Evolutionary conservation across 2,888 invertebrate species (phyloP).

Genomic region (Eristalinus aeneus): DNA sequence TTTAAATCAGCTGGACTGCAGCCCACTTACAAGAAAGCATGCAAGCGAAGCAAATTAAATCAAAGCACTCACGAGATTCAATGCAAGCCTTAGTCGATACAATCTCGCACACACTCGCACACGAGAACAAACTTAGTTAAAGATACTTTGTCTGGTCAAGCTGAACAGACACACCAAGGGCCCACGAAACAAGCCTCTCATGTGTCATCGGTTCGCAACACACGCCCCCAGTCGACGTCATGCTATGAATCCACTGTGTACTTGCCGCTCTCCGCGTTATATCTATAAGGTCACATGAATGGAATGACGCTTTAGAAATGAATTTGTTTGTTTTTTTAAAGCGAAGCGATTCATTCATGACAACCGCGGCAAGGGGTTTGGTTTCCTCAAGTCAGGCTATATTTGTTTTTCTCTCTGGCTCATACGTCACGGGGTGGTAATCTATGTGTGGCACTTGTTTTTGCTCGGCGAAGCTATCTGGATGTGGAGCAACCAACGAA

Average conservation of each 20-base stretch:
- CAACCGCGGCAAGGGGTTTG: neutral
- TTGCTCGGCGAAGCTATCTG: neutral
- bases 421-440: neutral
- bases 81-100: neutral
- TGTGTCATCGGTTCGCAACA: neutral
- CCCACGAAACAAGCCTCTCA: neutral
- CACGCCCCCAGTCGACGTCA: neutral
- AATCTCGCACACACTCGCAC: neutral
- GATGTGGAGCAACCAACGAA: neutral
- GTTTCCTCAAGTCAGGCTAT: neutral
- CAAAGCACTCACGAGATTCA: neutral
- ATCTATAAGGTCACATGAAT: neutral
- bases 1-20: neutral
- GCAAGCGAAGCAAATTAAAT: neutral
- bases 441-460: neutral
- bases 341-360: neutral
- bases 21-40: neutral
- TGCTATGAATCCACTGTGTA: neutral
- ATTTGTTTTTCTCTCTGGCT: neutral
- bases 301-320: neutral
- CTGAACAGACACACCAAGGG: neutral
- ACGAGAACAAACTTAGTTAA: neutral
- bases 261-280: neutral
- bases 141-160: neutral
- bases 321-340: neutral